Evolutionary conservation across 2,888 invertebrate species (phyloP).

Genomic region (Calameuta filiformis): DNA sequence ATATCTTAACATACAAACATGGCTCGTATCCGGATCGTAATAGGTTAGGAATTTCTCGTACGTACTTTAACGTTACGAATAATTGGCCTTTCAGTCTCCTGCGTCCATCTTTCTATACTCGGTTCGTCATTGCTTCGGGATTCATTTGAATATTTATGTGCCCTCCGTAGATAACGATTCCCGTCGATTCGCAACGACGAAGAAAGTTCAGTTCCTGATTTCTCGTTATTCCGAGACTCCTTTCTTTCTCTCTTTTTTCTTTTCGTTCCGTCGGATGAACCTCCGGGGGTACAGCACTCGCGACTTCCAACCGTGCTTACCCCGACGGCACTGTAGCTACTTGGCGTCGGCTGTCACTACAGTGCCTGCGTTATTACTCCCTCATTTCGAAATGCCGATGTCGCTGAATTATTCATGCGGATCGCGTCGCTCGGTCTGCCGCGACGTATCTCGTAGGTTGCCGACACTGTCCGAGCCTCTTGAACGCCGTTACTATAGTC

Average conservation of each 20-base stretch:
- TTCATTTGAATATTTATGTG: too few relatives aligned
- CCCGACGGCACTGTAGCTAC: neutral
- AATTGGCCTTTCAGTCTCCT: neutral
- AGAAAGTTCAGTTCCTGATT: neutral
- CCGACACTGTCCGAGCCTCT: conserved; percentile 25
- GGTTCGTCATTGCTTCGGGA: too few relatives aligned
- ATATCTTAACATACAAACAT: conserved; percentile 19
- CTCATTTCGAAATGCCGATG: conserved; percentile 34
- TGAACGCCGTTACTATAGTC: conserved; percentile 25
- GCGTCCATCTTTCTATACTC: conserved; percentile 12
- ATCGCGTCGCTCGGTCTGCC: conserved; percentile 39
- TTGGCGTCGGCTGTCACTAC: neutral
- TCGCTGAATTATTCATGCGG: conserved; percentile 48
- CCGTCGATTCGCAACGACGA: neutral
- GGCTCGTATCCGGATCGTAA: conserved; percentile 26
- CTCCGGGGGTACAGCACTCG: neutral
- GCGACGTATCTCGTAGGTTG: conserved; percentile 31
- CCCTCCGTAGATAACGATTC: neutral
- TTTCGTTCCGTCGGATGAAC: neutral
- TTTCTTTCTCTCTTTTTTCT: neutral
- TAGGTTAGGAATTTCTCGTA: conserved; percentile 5
- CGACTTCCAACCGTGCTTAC: neutral
- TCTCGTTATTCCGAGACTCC: neutral
- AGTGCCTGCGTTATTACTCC: neutral
- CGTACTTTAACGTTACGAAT: conserved; percentile 14